Percentiles rank a stretch among this genome's conserved stretches.
These are phyloP conservation scores for Alloplasta piceator DNA, from an alignment of 2,888 invertebrate genomes.

Conservation along the genomic window DNA sequence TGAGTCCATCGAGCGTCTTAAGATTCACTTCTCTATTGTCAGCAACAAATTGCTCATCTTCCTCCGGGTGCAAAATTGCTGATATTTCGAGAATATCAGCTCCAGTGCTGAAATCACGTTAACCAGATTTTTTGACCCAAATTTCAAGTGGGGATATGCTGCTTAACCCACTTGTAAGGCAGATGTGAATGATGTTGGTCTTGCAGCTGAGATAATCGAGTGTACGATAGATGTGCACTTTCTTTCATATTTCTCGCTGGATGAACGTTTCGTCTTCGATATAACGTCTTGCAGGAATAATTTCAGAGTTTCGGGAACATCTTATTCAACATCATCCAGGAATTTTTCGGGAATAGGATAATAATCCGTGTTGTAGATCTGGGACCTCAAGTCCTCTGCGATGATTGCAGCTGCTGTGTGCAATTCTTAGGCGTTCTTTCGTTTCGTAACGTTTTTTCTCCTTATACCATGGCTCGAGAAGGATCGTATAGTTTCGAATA, in stretches of 20 bases:
- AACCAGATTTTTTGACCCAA: too few species aligned
- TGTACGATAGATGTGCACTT: constrained; percentile 10
- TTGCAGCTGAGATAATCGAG: constrained; percentile 64
- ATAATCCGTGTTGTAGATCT: constrained; percentile 69
- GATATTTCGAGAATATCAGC: too few species aligned
- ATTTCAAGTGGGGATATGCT: too few species aligned
- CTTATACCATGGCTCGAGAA: neutral
- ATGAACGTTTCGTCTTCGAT: constrained; percentile 1
- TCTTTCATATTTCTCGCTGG: neutral
- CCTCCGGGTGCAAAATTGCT: too few species aligned
- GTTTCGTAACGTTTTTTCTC: constrained; percentile 25
- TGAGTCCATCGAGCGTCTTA: too few species aligned
- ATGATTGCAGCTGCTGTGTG: constrained; percentile 75
- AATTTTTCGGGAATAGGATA: constrained; percentile 48
- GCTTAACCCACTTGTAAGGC: too few species aligned
- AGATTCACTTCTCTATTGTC: too few species aligned
- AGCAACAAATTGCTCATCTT: too few species aligned
- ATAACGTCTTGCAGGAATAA: constrained; percentile 61
- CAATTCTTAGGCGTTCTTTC: constrained; percentile 73
- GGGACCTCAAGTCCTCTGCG: constrained; percentile 72
- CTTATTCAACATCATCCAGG: neutral
- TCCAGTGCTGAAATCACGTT: too few species aligned
- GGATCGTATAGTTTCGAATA: neutral
- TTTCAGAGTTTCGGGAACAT: constrained; percentile 69
- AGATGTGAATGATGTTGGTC: too few species aligned